These are phyloP conservation scores for Callionymus lyra DNA, from an alignment of 2,113 vertebrate genomes.

Conservation along the genomic window DNA sequence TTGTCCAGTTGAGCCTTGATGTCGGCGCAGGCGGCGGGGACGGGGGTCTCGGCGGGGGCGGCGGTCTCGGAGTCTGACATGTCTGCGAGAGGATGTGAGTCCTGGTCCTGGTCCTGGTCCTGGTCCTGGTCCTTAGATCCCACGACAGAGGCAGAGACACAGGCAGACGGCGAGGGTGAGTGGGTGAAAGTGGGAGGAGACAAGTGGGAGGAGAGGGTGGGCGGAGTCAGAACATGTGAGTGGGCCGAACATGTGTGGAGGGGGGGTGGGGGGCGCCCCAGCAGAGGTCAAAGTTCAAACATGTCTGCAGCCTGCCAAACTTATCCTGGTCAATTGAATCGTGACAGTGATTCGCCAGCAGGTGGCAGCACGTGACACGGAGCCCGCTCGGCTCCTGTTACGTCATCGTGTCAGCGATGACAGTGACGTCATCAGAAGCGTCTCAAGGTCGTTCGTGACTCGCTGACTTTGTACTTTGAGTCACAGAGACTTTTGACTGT, in stretches of 20 bases:
- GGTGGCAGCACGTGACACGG: no score
- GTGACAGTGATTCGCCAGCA: no score
- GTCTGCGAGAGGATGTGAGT: constrained; percentile 23
- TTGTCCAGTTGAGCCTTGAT: constrained; percentile 72
- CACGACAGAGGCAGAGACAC: constrained; percentile 29
- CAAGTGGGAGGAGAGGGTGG: constrained; percentile 29
- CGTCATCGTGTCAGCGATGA: no score
- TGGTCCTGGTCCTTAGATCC: constrained; percentile 39
- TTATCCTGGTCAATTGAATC: no score
- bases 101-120: constrained; percentile 42
- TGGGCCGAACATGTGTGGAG: constrained; percentile 38
- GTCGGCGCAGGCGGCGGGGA: constrained; percentile 55
- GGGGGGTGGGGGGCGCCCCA: constrained; percentile 7
- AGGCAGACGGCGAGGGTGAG: constrained; percentile 24
- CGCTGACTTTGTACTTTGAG: no score
- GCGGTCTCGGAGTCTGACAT: constrained; percentile 68
- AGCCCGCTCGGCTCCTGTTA: no score
- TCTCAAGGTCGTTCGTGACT: no score
- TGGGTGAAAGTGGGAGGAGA: constrained; percentile 44
- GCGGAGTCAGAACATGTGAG: background rate
- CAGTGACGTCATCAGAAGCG: no score
- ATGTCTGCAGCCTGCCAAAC: no score
- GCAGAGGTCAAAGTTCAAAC: constrained; percentile 20
- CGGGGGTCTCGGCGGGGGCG: constrained; percentile 51
- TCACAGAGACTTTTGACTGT: no score